Conservation (phyloP, 2,888 invertebrate genomes). For the Lottia gigantea region DNA sequence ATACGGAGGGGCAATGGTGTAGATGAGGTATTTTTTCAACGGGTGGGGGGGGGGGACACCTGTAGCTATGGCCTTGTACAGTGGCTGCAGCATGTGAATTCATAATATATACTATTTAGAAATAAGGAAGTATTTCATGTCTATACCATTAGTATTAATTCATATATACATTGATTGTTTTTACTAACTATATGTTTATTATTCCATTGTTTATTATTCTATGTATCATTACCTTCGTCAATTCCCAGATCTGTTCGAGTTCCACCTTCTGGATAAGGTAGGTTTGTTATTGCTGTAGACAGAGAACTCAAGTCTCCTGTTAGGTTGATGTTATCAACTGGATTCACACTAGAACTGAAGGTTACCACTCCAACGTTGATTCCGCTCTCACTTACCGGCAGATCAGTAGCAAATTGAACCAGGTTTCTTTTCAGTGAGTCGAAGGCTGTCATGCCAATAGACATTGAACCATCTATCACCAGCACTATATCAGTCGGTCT, state of each 20-base stretch:
- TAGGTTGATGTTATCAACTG: not conserved
- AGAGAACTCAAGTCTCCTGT: not conserved
- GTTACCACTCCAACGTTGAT: not conserved
- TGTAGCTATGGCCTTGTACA: no score
- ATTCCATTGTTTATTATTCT: no score
- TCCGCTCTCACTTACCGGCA: not conserved
- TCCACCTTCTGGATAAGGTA: not conserved
- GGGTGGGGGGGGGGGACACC: no score
- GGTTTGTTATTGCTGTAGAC: not conserved
- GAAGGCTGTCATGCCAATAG: not conserved
- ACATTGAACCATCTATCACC: not conserved
- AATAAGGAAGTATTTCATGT: no score
- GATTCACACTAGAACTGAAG: not conserved
- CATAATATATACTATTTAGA: no score
- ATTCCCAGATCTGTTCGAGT: not conserved
- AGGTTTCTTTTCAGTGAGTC: not conserved
- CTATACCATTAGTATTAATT: no score
- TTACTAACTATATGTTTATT: no score
- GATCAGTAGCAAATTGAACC: not conserved
- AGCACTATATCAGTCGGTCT: not conserved
- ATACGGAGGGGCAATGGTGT: no score
- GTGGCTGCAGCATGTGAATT: no score
- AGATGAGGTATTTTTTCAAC: no score
- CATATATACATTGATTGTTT: no score
- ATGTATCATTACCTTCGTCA: no score